Evolutionary conservation across 1,140 invertebrate species (phyloP), one percentile per base, ranked within the genome.

Genomic region (Conus ventricosus): DNA sequence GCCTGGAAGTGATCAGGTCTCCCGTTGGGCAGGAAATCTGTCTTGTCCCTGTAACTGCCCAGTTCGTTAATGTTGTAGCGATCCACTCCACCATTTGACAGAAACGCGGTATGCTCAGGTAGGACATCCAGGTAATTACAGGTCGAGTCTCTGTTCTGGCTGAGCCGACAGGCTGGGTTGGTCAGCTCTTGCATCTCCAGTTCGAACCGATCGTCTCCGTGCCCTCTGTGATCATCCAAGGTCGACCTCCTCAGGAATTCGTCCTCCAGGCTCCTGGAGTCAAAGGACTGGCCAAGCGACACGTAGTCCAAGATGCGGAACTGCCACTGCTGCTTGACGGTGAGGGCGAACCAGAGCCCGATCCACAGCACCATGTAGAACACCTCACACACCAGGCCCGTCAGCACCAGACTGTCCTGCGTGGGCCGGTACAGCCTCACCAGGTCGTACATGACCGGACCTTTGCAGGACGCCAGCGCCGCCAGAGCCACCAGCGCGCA

Each of bases 301-400:
- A 93, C 90, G 84, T 93, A 93, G 75, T 93, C 92, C n/a, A 93
- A 87, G 71, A 93, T 93, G 82, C 91, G 88, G 83, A 94, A 94
- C 87, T 92, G 90, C 93, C 93, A 93, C 71, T 91, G 88, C 80
- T 94, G 93, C 86, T 93, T 93, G 53, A 94, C 83, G 3, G 93
- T 94, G 3, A 94, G 82, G 15, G 91, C 89, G 53, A 92, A 93
- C 93, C 93, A 94, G 3, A 94, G 86, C 15, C 88, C 88, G 57
- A 94, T 89, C 93, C 93, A 94, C 51, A 91, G 85, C 15, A 93
- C 89, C 91, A 94, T 91, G 84, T 93, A 93, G 27, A 85, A 4
- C 10, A 93, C 93, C 78, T 93, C 93, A 25, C 92, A 84, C 53
- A 94, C 88, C 25, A 93, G 87, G 63, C 90, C 91, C 3, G 91